Base-by-base conservation (phyloP, 2,888 invertebrate species). In the Panopea generosa region DNA sequence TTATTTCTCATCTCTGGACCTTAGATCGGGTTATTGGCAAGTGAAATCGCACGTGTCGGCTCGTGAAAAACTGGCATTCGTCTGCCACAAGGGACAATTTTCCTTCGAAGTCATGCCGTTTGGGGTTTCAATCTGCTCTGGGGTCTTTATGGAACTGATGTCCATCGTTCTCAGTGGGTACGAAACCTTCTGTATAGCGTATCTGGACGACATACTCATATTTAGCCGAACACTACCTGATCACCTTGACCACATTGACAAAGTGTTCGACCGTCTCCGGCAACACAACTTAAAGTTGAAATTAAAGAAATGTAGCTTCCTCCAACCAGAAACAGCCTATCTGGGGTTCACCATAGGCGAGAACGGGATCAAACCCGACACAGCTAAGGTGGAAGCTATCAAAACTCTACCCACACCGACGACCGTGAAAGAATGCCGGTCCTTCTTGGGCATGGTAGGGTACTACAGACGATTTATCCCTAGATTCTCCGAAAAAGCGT, bases 181-280 rank as follows among this genome's bases (percentile, higher is more conserved):
- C 2, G 71, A 66, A n/a, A 22, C 47, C 3, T 83, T 80, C 50
- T 40, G 43, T 33, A 57, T 40, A n/a, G 57, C 27, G 43, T 81
- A 83, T 45, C 43, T 81, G 2, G 80, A 83, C 45, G 76, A 82
- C 22, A 72, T 82, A 18, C 20, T 82, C 1, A 67, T 82, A 6
- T 77, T 70, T 22, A 55, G 45, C 49, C 6, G 22, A 27, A 66
- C 66, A 9, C 3, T 56, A 14, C 70, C 78, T n/a, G 76, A 82
- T 24, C 82, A 76, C 43, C 6, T 68, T 9, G n/a, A 62, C 27
- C 67, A 70, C 49, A 53, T 66, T 2, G 33, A 69, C 27, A 9
- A 50, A 11, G 68, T 74, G 0, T 77, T 81, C 55, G 52, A 66
- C 45, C 45, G 60, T 22, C 24, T 77, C 53, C 52, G 60, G 33